Conservation (phyloP, 1,140 invertebrate genomes). For the Saxidomus purpurata region DNA sequence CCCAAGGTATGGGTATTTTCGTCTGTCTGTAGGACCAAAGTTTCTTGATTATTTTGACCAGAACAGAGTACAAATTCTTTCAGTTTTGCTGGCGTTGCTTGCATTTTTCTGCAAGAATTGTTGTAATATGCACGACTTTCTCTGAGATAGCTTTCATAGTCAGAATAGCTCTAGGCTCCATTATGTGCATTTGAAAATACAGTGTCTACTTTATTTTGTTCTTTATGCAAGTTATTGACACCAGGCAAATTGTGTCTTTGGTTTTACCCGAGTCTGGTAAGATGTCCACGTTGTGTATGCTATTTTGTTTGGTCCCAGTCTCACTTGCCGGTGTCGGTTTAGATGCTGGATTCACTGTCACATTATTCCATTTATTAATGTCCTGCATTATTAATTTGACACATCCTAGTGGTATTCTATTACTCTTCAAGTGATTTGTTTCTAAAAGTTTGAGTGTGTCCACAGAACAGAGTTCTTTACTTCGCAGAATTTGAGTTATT, state of each 20-base stretch:
- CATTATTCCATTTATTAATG: background rate
- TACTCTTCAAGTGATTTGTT: background rate
- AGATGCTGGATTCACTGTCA: background rate
- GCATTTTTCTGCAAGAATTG: conserved; percentile 9
- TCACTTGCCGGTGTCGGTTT: too few relatives aligned
- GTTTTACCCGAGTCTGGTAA: too few relatives aligned
- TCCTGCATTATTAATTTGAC: background rate
- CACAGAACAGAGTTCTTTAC: background rate
- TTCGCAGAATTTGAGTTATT: background rate
- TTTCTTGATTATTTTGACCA: background rate
- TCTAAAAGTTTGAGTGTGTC: background rate
- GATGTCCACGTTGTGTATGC: background rate
- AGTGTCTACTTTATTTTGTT: background rate
- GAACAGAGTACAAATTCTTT: background rate
- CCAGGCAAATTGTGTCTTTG: background rate
- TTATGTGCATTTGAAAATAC: background rate
- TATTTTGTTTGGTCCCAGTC: too few relatives aligned
- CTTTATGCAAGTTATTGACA: background rate
- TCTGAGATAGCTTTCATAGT: background rate
- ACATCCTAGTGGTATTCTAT: background rate
- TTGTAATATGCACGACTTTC: background rate
- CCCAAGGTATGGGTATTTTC: conserved; percentile 27
- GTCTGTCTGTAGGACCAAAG: background rate
- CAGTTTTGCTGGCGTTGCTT: background rate
- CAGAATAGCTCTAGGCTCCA: background rate